phyloP scores from a whole-genome alignment of 2,888 invertebrate genomes.

The Melinaea marsaeus region DNA sequence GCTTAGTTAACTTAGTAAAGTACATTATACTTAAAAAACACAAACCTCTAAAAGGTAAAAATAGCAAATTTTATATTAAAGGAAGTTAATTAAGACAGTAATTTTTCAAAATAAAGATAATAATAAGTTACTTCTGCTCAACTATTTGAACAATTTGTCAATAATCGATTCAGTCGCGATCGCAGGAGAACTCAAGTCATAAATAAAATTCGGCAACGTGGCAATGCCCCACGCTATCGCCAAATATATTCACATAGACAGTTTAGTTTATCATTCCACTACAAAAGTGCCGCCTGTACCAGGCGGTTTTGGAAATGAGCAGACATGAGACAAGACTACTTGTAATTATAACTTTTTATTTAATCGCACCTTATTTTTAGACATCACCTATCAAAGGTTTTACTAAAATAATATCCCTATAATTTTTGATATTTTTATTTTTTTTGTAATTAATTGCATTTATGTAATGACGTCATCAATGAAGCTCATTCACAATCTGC shows the following conservation, averaged over 20 bases:
- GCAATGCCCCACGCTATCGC: slow-evolving; percentile 23
- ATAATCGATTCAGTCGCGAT: slow-evolving; percentile 24
- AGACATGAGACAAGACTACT: slow-evolving; percentile 11
- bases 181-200: slow-evolving; percentile 19
- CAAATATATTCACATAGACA: slow-evolving; percentile 27
- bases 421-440: too few species aligned
- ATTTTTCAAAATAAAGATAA: slow-evolving; percentile 6
- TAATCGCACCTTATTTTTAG: too few species aligned
- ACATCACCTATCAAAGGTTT: too few species aligned
- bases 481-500: too few species aligned
- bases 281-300: slow-evolving; percentile 28
- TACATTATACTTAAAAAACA: not conserved
- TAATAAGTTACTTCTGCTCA: slow-evolving; percentile 12
- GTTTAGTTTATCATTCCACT: slow-evolving; percentile 24
- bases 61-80: not conserved
- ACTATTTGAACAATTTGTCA: slow-evolving; percentile 24
- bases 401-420: too few species aligned
- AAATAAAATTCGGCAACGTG: slow-evolving; percentile 29
- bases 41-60: not conserved
- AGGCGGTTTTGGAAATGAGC: slow-evolving; percentile 12
- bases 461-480: too few species aligned
- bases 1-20: not conserved
- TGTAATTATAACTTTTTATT: too few species aligned
- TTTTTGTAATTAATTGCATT: too few species aligned
- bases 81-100: not conserved